phyloP scores from a whole-genome alignment of 2,888 invertebrate genomes.

The Caenorhabditis sp. region DNA sequence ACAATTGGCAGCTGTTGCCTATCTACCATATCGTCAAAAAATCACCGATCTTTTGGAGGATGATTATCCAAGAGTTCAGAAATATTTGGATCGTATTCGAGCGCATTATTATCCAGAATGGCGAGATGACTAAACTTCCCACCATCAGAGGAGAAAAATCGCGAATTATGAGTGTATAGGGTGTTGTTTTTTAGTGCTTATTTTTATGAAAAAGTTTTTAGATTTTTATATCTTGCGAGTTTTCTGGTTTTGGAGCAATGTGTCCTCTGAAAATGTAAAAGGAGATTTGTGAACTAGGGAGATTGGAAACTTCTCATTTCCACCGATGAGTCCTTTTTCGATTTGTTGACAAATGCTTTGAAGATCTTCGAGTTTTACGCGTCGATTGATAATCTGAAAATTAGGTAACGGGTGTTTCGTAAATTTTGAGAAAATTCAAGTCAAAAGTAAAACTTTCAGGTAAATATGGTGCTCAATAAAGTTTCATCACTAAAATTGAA shows the following conservation, averaged over 20 bases:
- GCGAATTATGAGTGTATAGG: neutral
- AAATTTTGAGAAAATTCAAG: too few relatives aligned
- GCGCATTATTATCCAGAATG: conserved; percentile 67
- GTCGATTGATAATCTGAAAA: neutral
- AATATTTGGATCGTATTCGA: conserved; percentile 61
- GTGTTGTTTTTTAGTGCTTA: too few relatives aligned
- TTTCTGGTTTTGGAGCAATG: too few relatives aligned
- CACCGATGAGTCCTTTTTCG: neutral
- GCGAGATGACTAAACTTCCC: conserved; percentile 36
- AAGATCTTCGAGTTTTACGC: neutral
- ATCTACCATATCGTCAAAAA: conserved; percentile 63
- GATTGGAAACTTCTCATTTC: neutral
- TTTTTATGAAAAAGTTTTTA: too few relatives aligned
- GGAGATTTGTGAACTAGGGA: too few relatives aligned
- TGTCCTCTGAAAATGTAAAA: conserved; percentile 2
- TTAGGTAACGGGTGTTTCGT: too few relatives aligned
- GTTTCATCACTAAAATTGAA: too few relatives aligned
- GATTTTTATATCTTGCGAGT: too few relatives aligned
- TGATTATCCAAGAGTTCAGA: conserved; percentile 59
- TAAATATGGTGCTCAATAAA: too few relatives aligned
- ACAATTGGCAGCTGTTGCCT: conserved; percentile 61
- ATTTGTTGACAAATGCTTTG: neutral
- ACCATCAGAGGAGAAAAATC: neutral
- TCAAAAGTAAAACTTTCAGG: too few relatives aligned
- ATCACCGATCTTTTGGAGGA: conserved; percentile 65